Conservation (phyloP, 2,797 vertebrate genomes). For the Lepidocolaptes lacrymiger region DNA sequence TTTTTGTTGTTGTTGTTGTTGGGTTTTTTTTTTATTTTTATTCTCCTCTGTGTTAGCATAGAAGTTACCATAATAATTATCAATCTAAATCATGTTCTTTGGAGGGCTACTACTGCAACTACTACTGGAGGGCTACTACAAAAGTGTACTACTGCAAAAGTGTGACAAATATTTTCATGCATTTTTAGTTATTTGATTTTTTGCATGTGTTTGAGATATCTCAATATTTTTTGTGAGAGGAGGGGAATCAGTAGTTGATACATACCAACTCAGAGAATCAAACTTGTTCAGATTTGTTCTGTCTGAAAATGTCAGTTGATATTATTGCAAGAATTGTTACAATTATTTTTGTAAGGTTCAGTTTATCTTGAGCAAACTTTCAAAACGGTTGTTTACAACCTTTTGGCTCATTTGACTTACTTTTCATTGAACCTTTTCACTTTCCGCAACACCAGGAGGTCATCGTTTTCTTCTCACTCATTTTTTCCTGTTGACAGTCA, state of each 20-base stretch:
- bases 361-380: background rate
- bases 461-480: background rate
- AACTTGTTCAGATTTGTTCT: background rate
- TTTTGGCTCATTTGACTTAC: background rate
- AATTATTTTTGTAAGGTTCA: accelerated
- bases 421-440: background rate
- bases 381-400: background rate
- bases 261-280: background rate
- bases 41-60: background rate
- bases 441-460: too few relatives aligned
- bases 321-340: background rate
- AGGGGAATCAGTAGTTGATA: background rate
- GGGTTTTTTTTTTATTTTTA: background rate
- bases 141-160: background rate
- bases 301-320: background rate
- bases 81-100: background rate
- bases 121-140: background rate
- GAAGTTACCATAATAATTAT: background rate
- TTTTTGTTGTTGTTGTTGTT: background rate
- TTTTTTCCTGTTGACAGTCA: background rate
- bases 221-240: background rate
- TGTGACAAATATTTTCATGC: background rate
- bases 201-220: background rate
- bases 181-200: background rate
- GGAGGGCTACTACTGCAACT: background rate